Evolutionary conservation across 2,797 vertebrate species (phyloP).

Genomic region (Crenuchus spilurus): DNA sequence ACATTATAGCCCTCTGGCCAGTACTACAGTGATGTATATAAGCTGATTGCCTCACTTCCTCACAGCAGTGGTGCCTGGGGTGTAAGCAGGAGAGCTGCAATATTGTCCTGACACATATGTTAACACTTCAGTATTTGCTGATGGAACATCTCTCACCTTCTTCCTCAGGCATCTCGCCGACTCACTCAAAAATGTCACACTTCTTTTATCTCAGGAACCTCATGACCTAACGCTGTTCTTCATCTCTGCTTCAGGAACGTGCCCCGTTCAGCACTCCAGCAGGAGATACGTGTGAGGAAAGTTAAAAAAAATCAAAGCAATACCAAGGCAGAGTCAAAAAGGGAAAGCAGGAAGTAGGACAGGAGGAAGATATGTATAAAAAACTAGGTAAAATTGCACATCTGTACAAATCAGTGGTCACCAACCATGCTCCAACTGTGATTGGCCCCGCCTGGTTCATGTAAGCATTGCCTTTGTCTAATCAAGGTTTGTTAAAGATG

Average conservation of each 20-base stretch:
- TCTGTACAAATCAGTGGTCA: no score
- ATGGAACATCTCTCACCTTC: constrained; percentile 15
- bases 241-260: background rate
- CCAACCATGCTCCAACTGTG: no score
- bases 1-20: background rate
- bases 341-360: no score
- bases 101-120: constrained; percentile 26
- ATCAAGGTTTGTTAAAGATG: no score
- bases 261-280: background rate
- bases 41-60: background rate
- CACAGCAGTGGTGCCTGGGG: background rate
- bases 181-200: constrained; percentile 1
- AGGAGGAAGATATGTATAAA: no score
- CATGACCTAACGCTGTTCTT: background rate
- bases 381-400: no score
- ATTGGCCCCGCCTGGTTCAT: no score
- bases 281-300: background rate
- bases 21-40: background rate
- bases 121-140: constrained; percentile 3
- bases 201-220: constrained; percentile 9
- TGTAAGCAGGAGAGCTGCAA: constrained; percentile 4
- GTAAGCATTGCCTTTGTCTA: no score
- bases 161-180: constrained; percentile 1
- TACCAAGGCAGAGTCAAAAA: no score
- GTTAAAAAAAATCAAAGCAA: no score